Conservation (phyloP, 2,113 vertebrate species). For the Notothenia rossii region DNA sequence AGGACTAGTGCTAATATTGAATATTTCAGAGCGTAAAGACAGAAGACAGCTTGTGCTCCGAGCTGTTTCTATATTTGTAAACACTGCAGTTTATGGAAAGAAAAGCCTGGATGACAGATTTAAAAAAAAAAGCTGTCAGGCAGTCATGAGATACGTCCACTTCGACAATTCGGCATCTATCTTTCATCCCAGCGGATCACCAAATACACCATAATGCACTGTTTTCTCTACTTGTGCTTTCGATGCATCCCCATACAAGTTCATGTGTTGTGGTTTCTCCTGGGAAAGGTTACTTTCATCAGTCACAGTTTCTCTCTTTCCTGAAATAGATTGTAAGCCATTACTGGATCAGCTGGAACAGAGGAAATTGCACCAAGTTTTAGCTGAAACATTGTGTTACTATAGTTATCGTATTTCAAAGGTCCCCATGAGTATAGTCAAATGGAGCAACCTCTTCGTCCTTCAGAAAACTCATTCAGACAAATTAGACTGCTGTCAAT, state of each 20-base stretch:
- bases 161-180: constrained; percentile 26
- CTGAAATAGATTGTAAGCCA: constrained; percentile 31
- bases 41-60: constrained; percentile 42
- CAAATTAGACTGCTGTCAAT: constrained; percentile 15
- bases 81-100: constrained; percentile 40
- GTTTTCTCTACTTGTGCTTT: not conserved
- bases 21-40: constrained; percentile 60
- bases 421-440: constrained; percentile 4
- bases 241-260: constrained; percentile 17
- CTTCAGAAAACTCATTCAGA: not conserved
- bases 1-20: constrained; percentile 52
- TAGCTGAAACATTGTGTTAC: constrained; percentile 38
- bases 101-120: constrained; percentile 39
- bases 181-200: constrained; percentile 11
- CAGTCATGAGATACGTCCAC: constrained; percentile 7
- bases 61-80: constrained; percentile 55
- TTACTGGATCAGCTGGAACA: constrained; percentile 35
- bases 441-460: constrained; percentile 8
- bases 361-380: constrained; percentile 34
- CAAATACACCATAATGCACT: not conserved
- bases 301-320: constrained; percentile 24
- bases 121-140: constrained; percentile 57
- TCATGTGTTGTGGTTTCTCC: not conserved
- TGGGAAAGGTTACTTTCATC: constrained; percentile 49
- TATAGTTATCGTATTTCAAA: constrained; percentile 17